phyloP scores from a whole-genome alignment of 2,888 invertebrate species.

The Adelphocoris suturalis region DNA sequence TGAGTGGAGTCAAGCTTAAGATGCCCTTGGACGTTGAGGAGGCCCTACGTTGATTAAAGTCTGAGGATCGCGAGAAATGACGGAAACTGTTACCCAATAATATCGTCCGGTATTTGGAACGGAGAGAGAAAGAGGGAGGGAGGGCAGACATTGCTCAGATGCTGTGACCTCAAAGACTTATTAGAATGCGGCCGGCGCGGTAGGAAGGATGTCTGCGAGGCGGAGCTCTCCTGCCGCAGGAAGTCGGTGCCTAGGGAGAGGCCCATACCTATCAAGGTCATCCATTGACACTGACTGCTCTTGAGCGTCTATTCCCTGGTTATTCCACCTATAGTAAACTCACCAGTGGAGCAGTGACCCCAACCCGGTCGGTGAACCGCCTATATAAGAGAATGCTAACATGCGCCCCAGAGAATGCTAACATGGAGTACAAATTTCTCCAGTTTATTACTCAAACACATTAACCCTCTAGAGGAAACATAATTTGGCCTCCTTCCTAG shows the following conservation, averaged over 20 bases:
- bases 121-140: not conserved
- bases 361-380: not conserved
- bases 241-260: not conserved
- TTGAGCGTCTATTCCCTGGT: not conserved
- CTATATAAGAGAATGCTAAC: not conserved
- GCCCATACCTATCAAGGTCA: slow-evolving; percentile 49
- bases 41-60: not conserved
- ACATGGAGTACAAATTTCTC: no score
- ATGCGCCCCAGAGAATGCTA: no score
- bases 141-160: not conserved
- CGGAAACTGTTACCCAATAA: not conserved
- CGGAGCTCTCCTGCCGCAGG: not conserved
- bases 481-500: no score
- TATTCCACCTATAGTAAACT: not conserved
- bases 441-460: no score
- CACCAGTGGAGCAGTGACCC: not conserved
- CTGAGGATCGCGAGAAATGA: not conserved
- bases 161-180: slow-evolving; percentile 1
- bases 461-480: no score
- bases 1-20: not conserved
- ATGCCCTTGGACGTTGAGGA: not conserved
- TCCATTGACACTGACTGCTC: slow-evolving; percentile 11
- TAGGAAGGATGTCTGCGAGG: slow-evolving; percentile 13
- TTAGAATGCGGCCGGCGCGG: not conserved
- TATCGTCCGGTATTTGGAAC: not conserved